Conservation (phyloP, 2,797 vertebrate species). For the Argentina silus region DNA sequence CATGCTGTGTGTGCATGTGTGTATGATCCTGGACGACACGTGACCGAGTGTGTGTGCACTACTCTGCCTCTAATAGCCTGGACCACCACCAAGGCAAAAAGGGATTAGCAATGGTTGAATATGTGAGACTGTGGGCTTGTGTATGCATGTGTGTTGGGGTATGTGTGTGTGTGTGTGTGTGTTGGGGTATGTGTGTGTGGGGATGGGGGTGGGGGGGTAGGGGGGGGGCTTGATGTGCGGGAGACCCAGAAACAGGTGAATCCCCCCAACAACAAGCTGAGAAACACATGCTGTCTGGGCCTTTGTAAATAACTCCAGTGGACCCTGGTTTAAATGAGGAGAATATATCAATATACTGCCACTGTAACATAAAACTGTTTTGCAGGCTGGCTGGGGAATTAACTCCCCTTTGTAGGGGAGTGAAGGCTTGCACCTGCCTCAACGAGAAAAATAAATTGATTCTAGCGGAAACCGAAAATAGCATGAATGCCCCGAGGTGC, state of each 20-base stretch:
- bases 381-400: too few species aligned
- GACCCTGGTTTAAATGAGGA: too few species aligned
- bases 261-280: neutral
- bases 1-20: neutral
- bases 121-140: neutral
- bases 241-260: neutral
- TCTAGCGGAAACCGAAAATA: neutral
- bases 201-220: neutral
- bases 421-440: neutral
- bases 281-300: too few species aligned
- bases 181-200: neutral
- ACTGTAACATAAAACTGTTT: too few species aligned
- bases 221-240: too few species aligned
- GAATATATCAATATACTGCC: too few species aligned
- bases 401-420: neutral
- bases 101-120: neutral
- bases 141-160: neutral
- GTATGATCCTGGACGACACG: neutral
- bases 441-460: neutral
- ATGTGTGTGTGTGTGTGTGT: constrained; percentile 2
- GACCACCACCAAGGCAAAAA: neutral
- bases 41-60: neutral
- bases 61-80: neutral
- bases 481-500: too few species aligned
- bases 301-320: too few species aligned